Evolutionary conservation across 1,140 invertebrate species (phyloP), one percentile per base, ranked within the genome.

Genomic region (Holotrichia oblita): DNA sequence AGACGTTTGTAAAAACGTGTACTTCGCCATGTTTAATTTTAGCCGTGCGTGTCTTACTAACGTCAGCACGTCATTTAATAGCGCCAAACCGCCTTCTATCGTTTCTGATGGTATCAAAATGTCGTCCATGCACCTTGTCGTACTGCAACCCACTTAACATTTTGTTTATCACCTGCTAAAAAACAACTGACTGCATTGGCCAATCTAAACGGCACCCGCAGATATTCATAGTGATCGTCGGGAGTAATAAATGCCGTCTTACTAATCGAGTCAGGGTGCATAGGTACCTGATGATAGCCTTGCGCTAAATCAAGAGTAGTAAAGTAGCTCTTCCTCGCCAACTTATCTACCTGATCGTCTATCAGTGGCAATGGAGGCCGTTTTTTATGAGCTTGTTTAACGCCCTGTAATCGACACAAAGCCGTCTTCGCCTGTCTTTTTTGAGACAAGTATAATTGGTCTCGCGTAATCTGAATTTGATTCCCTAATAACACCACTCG

Each of bases 391-490:
- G n/a, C n/a, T n/a, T n/a, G n/a, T n/a, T n/a, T n/a, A n/a, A n/a
- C n/a, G n/a, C n/a, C n/a, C n/a, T n/a, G n/a, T n/a, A n/a, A n/a
- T n/a, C n/a, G n/a, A n/a, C n/a, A n/a, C n/a, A n/a, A n/a, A n/a
- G 6, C 78, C 73, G 22, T 85, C 83, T 24, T 40, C 69, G 22
- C 69, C 87, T 79, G 89, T 87, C 77, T 85, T 87, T 79, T 90
- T 90, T 48, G 78, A 40, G 0, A 84, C 85, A 9, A 89, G 79
- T 0, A 89, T 78, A 0, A 87, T 80, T 0, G 87, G 87, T n/a
- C 85, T 84, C 3, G 86, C 81, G 80, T 84, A 90, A n/a, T n/a
- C n/a, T n/a, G n/a, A n/a, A n/a, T n/a, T n/a, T n/a, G n/a, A n/a
- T n/a, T n/a, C n/a, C n/a, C n/a, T n/a, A n/a, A n/a, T n/a, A n/a